phyloP scores from a whole-genome alignment of 2,797 vertebrate species.

The Crocidura indochinensis region DNA sequence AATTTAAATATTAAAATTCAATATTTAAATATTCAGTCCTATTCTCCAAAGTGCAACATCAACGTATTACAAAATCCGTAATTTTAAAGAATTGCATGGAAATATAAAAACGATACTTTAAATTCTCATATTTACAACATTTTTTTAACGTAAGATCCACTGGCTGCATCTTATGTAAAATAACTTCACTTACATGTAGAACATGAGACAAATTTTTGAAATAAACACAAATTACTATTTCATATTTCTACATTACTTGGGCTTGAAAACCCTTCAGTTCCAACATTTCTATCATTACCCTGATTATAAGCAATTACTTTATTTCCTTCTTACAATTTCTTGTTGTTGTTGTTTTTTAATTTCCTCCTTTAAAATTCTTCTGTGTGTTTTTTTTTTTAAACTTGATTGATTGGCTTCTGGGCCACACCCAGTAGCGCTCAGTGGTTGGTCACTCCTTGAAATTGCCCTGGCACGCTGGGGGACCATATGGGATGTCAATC shows the following conservation, averaged over 20 bases:
- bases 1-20: neutral
- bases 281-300: neutral
- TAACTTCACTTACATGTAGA: constrained; percentile 22
- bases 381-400: too few relatives aligned
- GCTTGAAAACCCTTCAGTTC: constrained; percentile 38
- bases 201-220: constrained; percentile 54
- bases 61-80: neutral
- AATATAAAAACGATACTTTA: constrained; percentile 49
- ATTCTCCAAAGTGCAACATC: constrained; percentile 35
- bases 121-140: constrained; percentile 32
- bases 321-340: too few relatives aligned
- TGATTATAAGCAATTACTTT: constrained; percentile 29
- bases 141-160: constrained; percentile 28
- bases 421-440: too few relatives aligned
- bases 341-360: too few relatives aligned
- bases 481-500: too few relatives aligned
- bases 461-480: too few relatives aligned
- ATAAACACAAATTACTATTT: constrained; percentile 32
- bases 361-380: too few relatives aligned
- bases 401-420: too few relatives aligned
- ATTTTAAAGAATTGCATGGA: constrained; percentile 37
- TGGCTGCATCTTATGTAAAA: constrained; percentile 16
- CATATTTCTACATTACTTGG: constrained; percentile 29
- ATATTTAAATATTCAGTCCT: constrained; percentile 46
- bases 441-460: too few relatives aligned